Evolutionary conservation across 2,113 vertebrate species (phyloP), one percentile per base, ranked within the genome.

Genomic region (Phainopepla nitens): DNA sequence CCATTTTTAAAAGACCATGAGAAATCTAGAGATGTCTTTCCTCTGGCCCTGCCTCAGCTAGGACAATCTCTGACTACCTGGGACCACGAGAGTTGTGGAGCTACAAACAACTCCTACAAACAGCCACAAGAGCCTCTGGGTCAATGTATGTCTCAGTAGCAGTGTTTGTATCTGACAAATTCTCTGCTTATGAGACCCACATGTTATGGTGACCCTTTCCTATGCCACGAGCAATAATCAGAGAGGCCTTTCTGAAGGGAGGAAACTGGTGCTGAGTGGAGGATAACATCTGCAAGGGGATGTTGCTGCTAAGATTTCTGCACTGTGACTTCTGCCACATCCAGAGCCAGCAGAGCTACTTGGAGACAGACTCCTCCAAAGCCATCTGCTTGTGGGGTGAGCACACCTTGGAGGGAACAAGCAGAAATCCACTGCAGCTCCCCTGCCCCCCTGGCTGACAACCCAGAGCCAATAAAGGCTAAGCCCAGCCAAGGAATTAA

Each of bases 401-500:
- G 10, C 6, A 25, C 45, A 85, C 50, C 29, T 61, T 0, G 0
- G 54, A 77, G 58, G 81, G 82, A 93, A 66, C 0, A 7, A 90
- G 42, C 39, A 88, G 49, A 88, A 86, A 49, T 45, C 60, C 5
- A 7, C 29, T 45, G 21, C n/a, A 0, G 2, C 28, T 87, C 17
- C 50, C 44, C 56, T 77, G 71, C 44, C 27, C 35, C 36, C 29
- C 29, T 1, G 13, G 39, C 70, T 19, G 35, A 61, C 45, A 80
- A 57, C n/a, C 33, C 11, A 0, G 39, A 89, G 71, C 47, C 39
- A 66, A 83, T 77, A 94, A 94, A 88, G 56, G 60, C 85, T 90
- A 81, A 92, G 79, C 68, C 60, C 57, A 81, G 79, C 39, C 64
- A 68, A 75, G 57, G 93, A 92, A 94, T 95, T 87, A 92, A 96